Evolutionary conservation across 2,888 invertebrate species (phyloP).

Genomic region (Eupithecia abbreviata): DNA sequence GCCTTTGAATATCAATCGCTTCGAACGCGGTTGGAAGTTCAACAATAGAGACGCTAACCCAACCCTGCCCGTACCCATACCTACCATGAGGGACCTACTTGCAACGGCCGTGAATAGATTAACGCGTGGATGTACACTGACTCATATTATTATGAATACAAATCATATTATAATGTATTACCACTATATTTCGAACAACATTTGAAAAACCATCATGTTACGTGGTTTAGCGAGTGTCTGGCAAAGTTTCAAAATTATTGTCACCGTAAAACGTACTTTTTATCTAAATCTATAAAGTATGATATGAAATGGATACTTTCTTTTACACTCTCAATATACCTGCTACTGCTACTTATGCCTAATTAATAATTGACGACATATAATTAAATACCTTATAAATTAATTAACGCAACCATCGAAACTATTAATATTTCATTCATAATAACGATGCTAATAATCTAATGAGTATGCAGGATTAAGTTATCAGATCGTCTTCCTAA

Average conservation of each 20-base stretch:
- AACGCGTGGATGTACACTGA: conserved; percentile 22
- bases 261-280: conserved; percentile 5
- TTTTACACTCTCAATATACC: not conserved
- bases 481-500: not conserved
- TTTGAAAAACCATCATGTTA: not conserved
- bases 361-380: not conserved
- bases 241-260: conserved; percentile 17
- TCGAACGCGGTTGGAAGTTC: conserved; percentile 31
- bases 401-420: too few relatives aligned
- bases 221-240: conserved; percentile 7
- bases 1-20: conserved; percentile 56
- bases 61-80: conserved; percentile 13
- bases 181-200: not conserved
- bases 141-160: conserved; percentile 14
- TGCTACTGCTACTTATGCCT: not conserved
- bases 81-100: conserved; percentile 10
- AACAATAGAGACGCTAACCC: conserved; percentile 32
- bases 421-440: too few relatives aligned
- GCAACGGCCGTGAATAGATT: conserved; percentile 28
- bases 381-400: too few relatives aligned
- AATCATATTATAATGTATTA: not conserved
- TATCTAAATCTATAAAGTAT: not conserved
- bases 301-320: not conserved
- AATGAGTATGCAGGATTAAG: not conserved
- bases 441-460: not conserved